Evolutionary conservation across 1,140 invertebrate genomes (phyloP).

Genomic region (Bombus waltoni): DNA sequence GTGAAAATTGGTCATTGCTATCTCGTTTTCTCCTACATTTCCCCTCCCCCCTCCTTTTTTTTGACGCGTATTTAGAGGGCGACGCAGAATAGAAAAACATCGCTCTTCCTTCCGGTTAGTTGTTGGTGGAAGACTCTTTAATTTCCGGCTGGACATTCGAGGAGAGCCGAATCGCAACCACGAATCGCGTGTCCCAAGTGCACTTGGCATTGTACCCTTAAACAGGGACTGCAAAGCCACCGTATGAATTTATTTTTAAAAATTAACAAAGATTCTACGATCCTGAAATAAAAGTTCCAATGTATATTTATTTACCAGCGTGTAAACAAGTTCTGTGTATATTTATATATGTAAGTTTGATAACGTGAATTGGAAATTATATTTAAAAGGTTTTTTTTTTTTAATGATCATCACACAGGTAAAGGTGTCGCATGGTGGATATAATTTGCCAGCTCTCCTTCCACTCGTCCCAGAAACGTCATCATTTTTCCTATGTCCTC

Average conservation of each 20-base stretch:
- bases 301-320: not conserved
- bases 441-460: not conserved
- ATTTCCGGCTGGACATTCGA: conserved; percentile 35
- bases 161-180: not conserved
- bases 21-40: not conserved
- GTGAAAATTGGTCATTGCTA: conserved; percentile 42
- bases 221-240: not conserved
- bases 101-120: conserved; percentile 1
- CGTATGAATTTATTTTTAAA: not conserved
- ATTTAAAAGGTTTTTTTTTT: not conserved
- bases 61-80: conserved; percentile 14
- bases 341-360: too few relatives aligned
- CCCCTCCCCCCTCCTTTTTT: not conserved
- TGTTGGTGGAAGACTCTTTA: conserved; percentile 19
- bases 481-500: not conserved
- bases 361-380: too few relatives aligned
- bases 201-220: not conserved
- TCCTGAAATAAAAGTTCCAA: not conserved
- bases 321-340: not conserved
- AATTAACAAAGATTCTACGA: not conserved
- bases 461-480: not conserved
- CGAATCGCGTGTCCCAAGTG: not conserved
- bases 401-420: not conserved
- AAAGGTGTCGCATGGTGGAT: not conserved
- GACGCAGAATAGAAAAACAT: conserved; percentile 11